Percentiles rank a stretch among this genome's conserved stretches.
Evolutionary conservation across 1,140 invertebrate species (phyloP).

Genomic region (Aphelinus atriplicis): DNA sequence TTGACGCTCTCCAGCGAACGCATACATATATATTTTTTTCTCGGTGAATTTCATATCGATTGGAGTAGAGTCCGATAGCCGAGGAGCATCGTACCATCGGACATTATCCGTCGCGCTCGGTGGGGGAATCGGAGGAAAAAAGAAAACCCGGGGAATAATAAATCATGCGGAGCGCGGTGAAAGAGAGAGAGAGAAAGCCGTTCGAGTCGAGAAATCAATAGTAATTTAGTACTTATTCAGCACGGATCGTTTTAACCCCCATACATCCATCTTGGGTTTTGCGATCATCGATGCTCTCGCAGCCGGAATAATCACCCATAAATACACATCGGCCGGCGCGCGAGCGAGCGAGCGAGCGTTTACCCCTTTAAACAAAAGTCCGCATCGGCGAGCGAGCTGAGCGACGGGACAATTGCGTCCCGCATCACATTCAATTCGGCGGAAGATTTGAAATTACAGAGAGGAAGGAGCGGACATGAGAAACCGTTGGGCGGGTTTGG

Average conservation of each 20-base stretch:
- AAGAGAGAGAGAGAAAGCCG: too few relatives aligned
- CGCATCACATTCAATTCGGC: slow-evolving; percentile 43
- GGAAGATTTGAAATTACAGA: slow-evolving; percentile 53
- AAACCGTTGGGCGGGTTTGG: neutral
- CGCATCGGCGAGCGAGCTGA: neutral
- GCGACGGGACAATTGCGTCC: slow-evolving; percentile 27
- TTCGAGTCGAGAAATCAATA: slow-evolving; percentile 5
- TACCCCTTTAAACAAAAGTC: slow-evolving; percentile 40
- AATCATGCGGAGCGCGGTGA: too few relatives aligned
- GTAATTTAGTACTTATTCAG: slow-evolving; percentile 17
- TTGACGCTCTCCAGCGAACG: too few relatives aligned
- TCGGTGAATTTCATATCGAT: too few relatives aligned
- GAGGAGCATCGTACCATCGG: too few relatives aligned
- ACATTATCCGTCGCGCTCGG: too few relatives aligned
- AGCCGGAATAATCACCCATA: slow-evolving; percentile 31
- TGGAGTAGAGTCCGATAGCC: too few relatives aligned
- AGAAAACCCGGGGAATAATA: too few relatives aligned
- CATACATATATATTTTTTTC: too few relatives aligned
- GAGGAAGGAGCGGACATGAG: slow-evolving; percentile 34
- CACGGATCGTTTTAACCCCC: neutral
- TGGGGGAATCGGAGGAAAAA: too few relatives aligned
- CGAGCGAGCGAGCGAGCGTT: neutral
- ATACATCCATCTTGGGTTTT: neutral
- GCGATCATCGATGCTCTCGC: neutral
- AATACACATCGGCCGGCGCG: slow-evolving; percentile 31